Percentiles rank a stretch among this genome's conserved stretches.
phyloP scores from a whole-genome alignment of 1,140 invertebrate species.

The Lordiphosa stackelbergi region DNA sequence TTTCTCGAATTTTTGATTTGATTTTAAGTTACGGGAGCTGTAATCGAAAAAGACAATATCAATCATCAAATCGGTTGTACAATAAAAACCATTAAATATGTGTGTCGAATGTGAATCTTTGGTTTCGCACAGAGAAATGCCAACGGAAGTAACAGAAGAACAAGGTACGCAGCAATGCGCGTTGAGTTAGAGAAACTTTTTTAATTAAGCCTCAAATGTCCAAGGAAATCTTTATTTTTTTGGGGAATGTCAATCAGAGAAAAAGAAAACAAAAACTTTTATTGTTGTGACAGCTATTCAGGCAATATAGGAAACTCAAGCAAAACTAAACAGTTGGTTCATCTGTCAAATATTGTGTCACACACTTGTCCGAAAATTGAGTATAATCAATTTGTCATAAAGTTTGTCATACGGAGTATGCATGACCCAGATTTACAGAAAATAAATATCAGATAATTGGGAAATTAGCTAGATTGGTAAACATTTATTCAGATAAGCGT shows the following conservation, averaged over 20 bases:
- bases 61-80: constrained; percentile 53
- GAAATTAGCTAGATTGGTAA: no score
- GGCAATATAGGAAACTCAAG: no score
- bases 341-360: no score
- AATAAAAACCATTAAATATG: constrained; percentile 42
- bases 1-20: constrained; percentile 42
- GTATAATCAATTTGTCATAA: no score
- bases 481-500: no score
- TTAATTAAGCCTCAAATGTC: constrained; percentile 51
- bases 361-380: no score
- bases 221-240: neutral
- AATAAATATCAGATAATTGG: no score
- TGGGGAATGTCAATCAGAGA: constrained; percentile 51
- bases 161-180: constrained; percentile 13
- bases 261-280: no score
- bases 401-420: no score
- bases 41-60: constrained; percentile 32
- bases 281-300: no score
- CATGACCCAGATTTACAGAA: no score
- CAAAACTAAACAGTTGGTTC: no score
- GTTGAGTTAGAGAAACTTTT: constrained; percentile 54
- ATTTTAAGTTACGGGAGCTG: constrained; percentile 40
- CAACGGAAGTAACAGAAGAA: constrained; percentile 6
- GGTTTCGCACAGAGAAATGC: constrained; percentile 26
- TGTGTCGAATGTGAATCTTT: constrained; percentile 16